Percentiles rank a stretch among this genome's conserved stretches.
Conservation (phyloP, 2,797 vertebrate genomes). For the Notoglanidium macrostoma region DNA sequence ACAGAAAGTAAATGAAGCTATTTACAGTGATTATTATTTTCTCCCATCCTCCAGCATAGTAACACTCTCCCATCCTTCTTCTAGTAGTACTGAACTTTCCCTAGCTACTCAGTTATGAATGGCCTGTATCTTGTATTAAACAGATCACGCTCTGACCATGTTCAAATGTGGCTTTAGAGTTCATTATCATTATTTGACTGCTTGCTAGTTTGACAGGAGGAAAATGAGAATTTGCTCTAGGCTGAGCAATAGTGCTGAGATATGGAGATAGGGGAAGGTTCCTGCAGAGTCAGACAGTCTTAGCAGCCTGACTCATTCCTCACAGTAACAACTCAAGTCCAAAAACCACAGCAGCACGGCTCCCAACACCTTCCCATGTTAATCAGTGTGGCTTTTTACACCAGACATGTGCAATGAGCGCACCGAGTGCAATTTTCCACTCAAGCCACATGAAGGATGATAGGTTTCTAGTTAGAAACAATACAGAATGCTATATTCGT, state of each 20-base stretch:
- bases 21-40: not conserved
- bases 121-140: not conserved
- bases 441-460: not conserved
- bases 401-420: not conserved
- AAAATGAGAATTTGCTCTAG: constrained; percentile 32
- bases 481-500: not conserved
- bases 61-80: not conserved
- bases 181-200: constrained; percentile 29
- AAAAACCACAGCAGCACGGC: constrained; percentile 61
- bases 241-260: constrained; percentile 47
- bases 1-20: not conserved
- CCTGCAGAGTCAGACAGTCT: constrained; percentile 54
- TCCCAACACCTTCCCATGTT: not conserved
- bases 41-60: not conserved
- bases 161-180: not conserved
- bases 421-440: not conserved
- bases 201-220: constrained; percentile 13
- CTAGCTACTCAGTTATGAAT: not conserved
- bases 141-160: not conserved
- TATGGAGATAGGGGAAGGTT: constrained; percentile 27
- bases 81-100: not conserved
- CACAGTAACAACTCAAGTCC: constrained; percentile 46
- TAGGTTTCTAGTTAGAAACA: not conserved
- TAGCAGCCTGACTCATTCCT: constrained; percentile 44
- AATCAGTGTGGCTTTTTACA: not conserved